Conservation (phyloP, 2,113 vertebrate genomes). For the Callipepla squamata region DNA sequence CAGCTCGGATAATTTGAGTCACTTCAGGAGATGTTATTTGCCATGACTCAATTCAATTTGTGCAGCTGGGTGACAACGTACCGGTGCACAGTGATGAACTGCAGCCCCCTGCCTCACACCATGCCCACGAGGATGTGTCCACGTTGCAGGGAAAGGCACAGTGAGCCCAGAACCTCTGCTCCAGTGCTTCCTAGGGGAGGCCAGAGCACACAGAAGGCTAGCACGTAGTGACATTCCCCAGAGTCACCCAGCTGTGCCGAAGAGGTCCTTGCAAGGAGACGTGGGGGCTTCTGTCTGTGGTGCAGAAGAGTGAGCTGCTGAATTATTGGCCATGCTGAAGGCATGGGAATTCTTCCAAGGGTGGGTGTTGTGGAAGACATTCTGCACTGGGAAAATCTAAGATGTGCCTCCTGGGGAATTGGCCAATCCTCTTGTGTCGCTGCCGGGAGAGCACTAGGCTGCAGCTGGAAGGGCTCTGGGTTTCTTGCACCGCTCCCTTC, state of each 20-base stretch:
- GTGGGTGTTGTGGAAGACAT: not conserved
- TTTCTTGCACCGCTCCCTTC: conserved; percentile 38
- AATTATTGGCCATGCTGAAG: accelerated
- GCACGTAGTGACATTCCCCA: accelerated
- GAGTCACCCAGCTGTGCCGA: accelerated
- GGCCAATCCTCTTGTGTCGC: not conserved
- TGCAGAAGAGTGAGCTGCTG: not conserved
- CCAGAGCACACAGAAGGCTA: not conserved
- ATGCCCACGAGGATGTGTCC: not conserved
- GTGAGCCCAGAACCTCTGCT: accelerated
- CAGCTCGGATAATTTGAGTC: accelerated
- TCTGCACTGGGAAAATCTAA: not conserved
- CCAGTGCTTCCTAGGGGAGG: accelerated
- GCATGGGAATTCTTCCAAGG: accelerated
- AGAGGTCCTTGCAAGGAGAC: accelerated
- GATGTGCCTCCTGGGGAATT: not conserved
- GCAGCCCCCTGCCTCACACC: not conserved
- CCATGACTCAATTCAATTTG: not conserved
- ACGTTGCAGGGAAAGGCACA: accelerated
- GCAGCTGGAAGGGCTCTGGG: not conserved
- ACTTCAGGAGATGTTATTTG: not conserved
- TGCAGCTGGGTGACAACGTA: not conserved
- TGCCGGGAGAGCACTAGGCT: not conserved
- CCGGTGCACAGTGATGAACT: not conserved
- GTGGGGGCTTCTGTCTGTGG: accelerated